A percentile compares a stretch with the other conserved stretches of the same genome.
Evolutionary conservation across 2,113 vertebrate genomes (phyloP).

Genomic region (Pleuronectes platessa): DNA sequence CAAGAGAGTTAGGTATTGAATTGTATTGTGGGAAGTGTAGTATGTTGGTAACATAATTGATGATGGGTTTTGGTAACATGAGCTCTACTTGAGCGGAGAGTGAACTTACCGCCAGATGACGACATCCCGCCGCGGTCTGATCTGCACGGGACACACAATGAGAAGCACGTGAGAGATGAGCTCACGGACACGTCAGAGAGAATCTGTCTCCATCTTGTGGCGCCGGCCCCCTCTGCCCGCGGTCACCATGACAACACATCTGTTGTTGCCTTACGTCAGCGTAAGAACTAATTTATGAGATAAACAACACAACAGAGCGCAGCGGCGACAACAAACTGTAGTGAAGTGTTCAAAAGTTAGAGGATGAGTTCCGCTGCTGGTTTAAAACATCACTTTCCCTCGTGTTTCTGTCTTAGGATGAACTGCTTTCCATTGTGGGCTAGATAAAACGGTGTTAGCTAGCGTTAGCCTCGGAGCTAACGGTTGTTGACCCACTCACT

Average conservation of each 20-base stretch:
- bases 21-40: too few species aligned
- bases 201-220: constrained; percentile 74
- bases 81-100: too few species aligned
- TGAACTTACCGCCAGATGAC: constrained; percentile 68
- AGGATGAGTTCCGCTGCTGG: too few species aligned
- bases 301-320: constrained; percentile 10
- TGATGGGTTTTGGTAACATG: too few species aligned
- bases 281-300: constrained; percentile 15
- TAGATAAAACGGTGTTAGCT: constrained; percentile 15
- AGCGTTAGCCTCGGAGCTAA: constrained; percentile 66
- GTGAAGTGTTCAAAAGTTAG: neutral
- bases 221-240: constrained; percentile 16
- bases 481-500: constrained; percentile 70
- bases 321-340: fast-evolving
- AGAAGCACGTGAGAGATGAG: neutral
- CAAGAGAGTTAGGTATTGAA: too few species aligned
- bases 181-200: neutral
- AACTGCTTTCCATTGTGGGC: constrained; percentile 22
- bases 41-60: too few species aligned
- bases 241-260: constrained; percentile 76
- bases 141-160: constrained; percentile 46
- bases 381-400: neutral
- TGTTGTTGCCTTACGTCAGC: constrained; percentile 53
- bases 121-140: constrained; percentile 81
- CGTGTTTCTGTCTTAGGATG: neutral